Conservation (phyloP, 2,113 vertebrate species). For the Centropus bengalensis region DNA sequence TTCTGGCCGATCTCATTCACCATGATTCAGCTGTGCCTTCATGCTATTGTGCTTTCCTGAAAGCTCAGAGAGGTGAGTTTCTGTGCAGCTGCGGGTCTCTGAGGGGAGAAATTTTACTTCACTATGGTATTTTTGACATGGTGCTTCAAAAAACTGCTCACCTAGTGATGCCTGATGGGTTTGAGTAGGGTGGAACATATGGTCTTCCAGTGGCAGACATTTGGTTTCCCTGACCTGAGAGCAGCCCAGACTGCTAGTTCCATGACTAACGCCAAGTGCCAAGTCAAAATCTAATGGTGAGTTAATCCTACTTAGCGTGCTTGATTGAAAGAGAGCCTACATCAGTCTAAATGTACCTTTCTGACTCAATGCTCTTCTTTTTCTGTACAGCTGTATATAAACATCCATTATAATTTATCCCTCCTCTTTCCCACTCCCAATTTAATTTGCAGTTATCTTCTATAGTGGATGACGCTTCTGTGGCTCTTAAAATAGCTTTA, state of each 20-base stretch:
- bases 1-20: not conserved
- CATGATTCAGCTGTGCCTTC: not conserved
- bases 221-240: not conserved
- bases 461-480: slow-evolving; percentile 45
- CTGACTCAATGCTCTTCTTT: not conserved
- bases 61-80: not conserved
- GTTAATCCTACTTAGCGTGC: not conserved
- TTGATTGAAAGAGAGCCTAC: not conserved
- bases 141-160: not conserved
- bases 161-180: not conserved
- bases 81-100: not conserved
- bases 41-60: not conserved
- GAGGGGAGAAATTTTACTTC: not conserved
- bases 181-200: not conserved
- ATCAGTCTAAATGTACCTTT: not conserved
- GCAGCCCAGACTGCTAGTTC: not conserved
- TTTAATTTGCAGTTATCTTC: slow-evolving; percentile 61
- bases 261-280: not conserved
- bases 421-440: not conserved
- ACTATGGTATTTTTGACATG: not conserved
- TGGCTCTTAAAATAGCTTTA: slow-evolving; percentile 56
- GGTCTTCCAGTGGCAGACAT: not conserved
- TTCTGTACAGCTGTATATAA: slow-evolving; percentile 10
- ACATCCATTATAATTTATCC: slow-evolving; percentile 3
- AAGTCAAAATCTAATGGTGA: not conserved